A percentile compares a stretch with the other conserved stretches of the same genome.
Conservation (phyloP, 2,113 vertebrate genomes). For the Parus major region DNA sequence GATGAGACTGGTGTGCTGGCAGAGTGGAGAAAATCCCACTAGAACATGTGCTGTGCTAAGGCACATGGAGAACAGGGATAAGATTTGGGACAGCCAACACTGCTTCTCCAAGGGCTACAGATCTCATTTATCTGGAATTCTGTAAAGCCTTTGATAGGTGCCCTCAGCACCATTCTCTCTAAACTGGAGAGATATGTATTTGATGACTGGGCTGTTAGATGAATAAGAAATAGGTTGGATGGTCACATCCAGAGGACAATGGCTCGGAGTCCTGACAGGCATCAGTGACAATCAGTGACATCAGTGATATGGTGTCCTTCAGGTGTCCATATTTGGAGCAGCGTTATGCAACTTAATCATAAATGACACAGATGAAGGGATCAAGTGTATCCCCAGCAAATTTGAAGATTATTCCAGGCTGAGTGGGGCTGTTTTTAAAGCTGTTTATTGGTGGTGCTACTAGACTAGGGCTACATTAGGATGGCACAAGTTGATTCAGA, state of each 20-base stretch:
- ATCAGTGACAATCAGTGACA: background rate
- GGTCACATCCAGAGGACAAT: background rate
- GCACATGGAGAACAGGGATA: background rate
- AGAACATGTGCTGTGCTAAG: background rate
- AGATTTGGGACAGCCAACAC: rapidly evolving
- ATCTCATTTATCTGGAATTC: background rate
- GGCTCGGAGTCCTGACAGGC: background rate
- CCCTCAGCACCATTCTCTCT: background rate
- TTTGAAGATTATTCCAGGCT: background rate
- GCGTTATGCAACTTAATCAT: background rate
- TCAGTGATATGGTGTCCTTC: no score
- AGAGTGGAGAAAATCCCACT: background rate
- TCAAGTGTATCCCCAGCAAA: background rate
- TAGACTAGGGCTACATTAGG: background rate
- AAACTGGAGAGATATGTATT: background rate
- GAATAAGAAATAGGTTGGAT: background rate
- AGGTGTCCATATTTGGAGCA: background rate
- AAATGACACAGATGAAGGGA: background rate
- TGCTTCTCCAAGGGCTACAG: background rate
- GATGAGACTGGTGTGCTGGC: background rate
- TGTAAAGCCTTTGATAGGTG: background rate
- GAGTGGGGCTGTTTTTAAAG: background rate
- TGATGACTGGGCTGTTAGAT: background rate
- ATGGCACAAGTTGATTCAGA: background rate
- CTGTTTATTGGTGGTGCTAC: background rate